phyloP scores from a whole-genome alignment of 2,888 invertebrate genomes.

The Phlogophora meticulosa region DNA sequence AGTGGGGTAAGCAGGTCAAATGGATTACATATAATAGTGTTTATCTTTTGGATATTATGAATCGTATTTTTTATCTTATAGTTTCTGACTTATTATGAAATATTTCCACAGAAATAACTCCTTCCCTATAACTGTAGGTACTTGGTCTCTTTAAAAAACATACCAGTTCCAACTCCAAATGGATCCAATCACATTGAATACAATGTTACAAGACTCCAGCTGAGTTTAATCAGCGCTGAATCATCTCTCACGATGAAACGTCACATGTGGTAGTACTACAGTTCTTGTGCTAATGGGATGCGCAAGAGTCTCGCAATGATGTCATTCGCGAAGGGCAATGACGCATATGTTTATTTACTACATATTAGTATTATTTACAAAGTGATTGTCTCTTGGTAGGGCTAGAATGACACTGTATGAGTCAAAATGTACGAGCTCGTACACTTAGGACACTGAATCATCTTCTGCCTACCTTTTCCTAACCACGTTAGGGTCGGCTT shows the following conservation, averaged over 20 bases:
- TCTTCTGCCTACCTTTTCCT: no score
- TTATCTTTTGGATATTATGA: no score
- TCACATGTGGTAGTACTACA: constrained; percentile 61
- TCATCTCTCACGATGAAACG: constrained; percentile 42
- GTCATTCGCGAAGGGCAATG: constrained; percentile 61
- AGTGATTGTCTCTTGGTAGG: constrained; percentile 3
- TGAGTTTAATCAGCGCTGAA: constrained; percentile 44
- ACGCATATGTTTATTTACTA: constrained; percentile 57
- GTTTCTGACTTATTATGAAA: no score
- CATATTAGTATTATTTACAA: constrained; percentile 13
- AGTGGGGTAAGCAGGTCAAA: no score
- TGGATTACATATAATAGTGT: no score
- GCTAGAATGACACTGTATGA: constrained; percentile 16
- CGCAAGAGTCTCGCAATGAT: constrained; percentile 54
- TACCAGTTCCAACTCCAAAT: constrained; percentile 6
- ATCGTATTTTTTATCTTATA: no score
- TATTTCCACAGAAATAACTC: no score
- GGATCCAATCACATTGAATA: constrained; percentile 26
- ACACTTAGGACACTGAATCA: not conserved
- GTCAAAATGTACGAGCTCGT: not conserved
- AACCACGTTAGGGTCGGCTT: no score
- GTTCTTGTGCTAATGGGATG: constrained; percentile 44
- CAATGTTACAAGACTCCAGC: constrained; percentile 31
- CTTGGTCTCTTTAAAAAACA: no score
- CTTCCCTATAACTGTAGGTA: no score